These are phyloP conservation scores for Misgurnus mizolepis DNA, from an alignment of 2,113 vertebrate genomes.

Conservation along the genomic window DNA sequence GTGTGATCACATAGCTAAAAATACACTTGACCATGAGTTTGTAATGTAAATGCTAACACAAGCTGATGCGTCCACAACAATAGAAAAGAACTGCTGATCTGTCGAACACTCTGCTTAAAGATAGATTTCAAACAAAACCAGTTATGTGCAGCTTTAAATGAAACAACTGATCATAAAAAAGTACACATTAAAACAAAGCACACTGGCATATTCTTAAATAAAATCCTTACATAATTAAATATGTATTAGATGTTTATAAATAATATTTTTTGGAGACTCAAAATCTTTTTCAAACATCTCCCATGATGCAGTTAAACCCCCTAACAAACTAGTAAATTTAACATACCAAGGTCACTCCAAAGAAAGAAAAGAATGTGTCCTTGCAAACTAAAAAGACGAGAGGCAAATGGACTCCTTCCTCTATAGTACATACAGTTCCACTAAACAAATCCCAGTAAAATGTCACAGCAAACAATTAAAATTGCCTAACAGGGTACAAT, in stretches of 20 bases:
- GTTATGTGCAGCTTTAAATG: too few species aligned
- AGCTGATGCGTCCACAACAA: too few species aligned
- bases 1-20: too few species aligned
- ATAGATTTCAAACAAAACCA: too few species aligned
- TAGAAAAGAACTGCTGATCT: too few species aligned
- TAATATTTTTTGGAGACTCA: not conserved
- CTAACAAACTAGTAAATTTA: conserved; percentile 1
- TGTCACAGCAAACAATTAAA: not conserved
- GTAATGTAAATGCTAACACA: too few species aligned
- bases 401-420: too few species aligned
- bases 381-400: conserved; percentile 2
- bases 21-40: too few species aligned
- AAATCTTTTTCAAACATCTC: not conserved
- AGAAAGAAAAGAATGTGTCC: conserved; percentile 4
- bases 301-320: not conserved
- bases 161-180: not conserved
- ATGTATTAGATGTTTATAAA: not conserved
- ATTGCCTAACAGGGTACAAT: not conserved
- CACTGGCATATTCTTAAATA: not conserved
- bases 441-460: conserved; percentile 1
- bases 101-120: too few species aligned
- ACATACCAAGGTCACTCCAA: conserved; percentile 11
- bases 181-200: not conserved
- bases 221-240: conserved; percentile 1
- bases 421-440: not conserved